Base-by-base conservation (phyloP, 2,888 invertebrate genomes). In the Eustalomyia histrio region DNA sequence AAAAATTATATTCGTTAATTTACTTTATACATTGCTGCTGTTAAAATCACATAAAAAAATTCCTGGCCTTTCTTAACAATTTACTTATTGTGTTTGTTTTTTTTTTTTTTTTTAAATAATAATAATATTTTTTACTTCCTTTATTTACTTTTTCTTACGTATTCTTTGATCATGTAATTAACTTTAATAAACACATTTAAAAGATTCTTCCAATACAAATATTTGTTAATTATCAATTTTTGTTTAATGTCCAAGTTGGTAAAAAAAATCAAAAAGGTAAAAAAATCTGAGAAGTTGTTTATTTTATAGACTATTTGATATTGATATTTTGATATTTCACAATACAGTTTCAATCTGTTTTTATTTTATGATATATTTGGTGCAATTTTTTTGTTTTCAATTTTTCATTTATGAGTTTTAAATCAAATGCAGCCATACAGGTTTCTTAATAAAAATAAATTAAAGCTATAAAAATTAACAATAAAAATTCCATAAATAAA, bases 51-150 rank as follows among this genome's bases (percentile, higher is more conserved):
- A 50, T 58, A 17, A 17, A 35, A 24, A 74, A 63, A 57, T 55
- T 67, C 80, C 43, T 80, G 80, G 50, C 80, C 80, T 76, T 72
- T 76, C 76, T 76, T 72, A 80, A 80, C 72, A 80, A 72, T 80
- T 76, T 58, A 18, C 63, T 18, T n/a, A n/a, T 80, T 80, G 72
- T 2, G 43, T 21, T 57, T 52, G 12, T 50, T 60, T 16, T 18
- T 47, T 14, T 14, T 72, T 72, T 65, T 61, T 57, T 52, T 10
- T 35, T 7, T 35, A n/a, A n/a, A n/a, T 35, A 1, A 10, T 10
- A 35, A 35, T 21, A 21, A 29, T 4, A 1, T 18, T 35, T 65
- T 53, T 55, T 3, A 47, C 4, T 69, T 50, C 58, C 58, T 24
- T 69, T 16, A 53, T 55, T 61, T 71, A 29, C 24, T 55, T 55